These are phyloP conservation scores for Nycticorax nycticorax DNA, from an alignment of 2,113 vertebrate species.

Conservation along the genomic window DNA sequence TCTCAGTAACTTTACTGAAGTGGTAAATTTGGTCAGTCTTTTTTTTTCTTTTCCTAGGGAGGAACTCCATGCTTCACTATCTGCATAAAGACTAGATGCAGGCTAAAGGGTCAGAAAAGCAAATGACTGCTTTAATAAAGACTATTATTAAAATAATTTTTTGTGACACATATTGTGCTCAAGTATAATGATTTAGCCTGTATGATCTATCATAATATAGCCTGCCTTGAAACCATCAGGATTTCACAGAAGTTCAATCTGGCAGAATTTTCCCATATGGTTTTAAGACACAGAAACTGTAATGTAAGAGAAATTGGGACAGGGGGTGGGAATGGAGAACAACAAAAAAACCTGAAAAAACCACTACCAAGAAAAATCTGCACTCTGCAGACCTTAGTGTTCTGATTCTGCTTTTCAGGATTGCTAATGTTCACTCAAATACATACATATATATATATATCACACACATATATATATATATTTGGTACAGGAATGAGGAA, in stretches of 20 bases:
- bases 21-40: background rate
- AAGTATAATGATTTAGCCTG: background rate
- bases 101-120: background rate
- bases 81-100: background rate
- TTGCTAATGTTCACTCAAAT: background rate
- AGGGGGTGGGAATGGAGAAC: background rate
- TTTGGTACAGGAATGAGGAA: background rate
- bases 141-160: background rate
- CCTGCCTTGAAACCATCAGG: background rate
- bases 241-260: background rate
- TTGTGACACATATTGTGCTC: fast-evolving
- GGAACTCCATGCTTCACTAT: background rate
- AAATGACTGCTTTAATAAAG: background rate
- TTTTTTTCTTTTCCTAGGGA: background rate
- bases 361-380: background rate
- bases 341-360: background rate
- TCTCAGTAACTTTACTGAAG: background rate
- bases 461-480: too few relatives aligned
- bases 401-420: background rate
- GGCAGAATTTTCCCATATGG: background rate
- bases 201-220: background rate
- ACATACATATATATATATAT: too few relatives aligned
- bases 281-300: background rate
- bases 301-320: background rate
- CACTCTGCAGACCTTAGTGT: background rate